Base-by-base conservation (phyloP, 2,113 vertebrate genomes). In the Platysteira castanea region DNA sequence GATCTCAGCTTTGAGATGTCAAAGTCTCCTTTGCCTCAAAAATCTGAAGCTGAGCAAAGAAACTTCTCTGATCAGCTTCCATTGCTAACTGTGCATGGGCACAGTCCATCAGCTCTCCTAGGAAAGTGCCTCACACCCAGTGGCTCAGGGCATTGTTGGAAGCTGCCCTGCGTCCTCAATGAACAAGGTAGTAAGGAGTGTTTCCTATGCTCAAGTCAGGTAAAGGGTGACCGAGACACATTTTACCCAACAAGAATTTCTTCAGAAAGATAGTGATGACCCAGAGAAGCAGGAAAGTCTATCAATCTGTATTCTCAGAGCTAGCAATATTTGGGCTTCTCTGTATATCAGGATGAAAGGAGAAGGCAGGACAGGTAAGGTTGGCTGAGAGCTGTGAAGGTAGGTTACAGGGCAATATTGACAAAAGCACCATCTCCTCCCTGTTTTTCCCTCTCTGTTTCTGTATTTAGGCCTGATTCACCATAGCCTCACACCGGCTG, bases 81-180 rank as follows among this genome's bases (percentile, higher is more conserved):
- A 0, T 2, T 9, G 65, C 18, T 64, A 64, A 17, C 3, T 39
- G 50, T 1, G 1, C 1, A 0, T 17, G 26, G 33, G 8, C 22
- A 14, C 35, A 26, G 49, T 27, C 77, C 52, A 1, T 39, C 23
- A 21, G 3, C 23, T 47, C 27, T 74, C 27, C 42, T 33, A 37
- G 50, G 57, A 65, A 81, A 65, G 5, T n/a, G 37, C 33, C 53
- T 60, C 4, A 0, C n/a, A 31, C 26, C 17, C 70, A 18, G 22
- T 2, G 0, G 30, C 24, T 73, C 46, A 19, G 35, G 76, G 21
- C 41, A 21, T 5, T 42, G 18, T 6, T 65, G 56, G 87, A 65
- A 69, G 54, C 19, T 27, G 33, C 53, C 22, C 44, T 8, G 1
- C 18, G 7, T 46, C 57, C 63, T 69, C 3, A 0, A 2, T 47